A percentile compares a stretch with the other conserved stretches of the same genome.
Evolutionary conservation across 2,113 vertebrate genomes (phyloP).

Genomic region (Pandion haliaetus): DNA sequence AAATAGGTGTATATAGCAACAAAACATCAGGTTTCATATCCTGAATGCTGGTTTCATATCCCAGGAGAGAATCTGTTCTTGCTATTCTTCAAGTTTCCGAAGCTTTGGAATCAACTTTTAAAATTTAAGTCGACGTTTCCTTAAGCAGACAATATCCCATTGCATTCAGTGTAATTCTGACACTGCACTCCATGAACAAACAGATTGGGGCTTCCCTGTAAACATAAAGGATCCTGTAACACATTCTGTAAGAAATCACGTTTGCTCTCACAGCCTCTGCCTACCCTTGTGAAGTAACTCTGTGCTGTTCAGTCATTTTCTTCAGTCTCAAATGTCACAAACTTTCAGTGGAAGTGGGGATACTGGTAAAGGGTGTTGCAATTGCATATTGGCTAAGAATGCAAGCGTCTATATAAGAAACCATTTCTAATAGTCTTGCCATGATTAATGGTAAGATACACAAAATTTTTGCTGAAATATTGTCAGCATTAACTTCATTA

Average conservation of each 20-base stretch:
- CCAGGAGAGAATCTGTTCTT: neutral
- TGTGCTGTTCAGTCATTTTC: neutral
- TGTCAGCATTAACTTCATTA: neutral
- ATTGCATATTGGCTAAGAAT: neutral
- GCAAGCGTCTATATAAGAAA: neutral
- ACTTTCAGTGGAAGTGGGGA: neutral
- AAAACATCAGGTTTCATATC: neutral
- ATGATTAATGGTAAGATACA: neutral
- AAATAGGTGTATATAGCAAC: neutral
- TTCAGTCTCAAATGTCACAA: neutral
- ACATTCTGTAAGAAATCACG: neutral
- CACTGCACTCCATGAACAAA: neutral
- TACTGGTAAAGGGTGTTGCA: neutral
- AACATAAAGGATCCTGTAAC: neutral
- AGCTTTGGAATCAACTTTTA: neutral
- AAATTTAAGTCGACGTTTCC: neutral
- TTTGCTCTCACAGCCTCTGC: neutral
- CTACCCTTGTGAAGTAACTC: neutral
- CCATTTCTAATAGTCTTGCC: neutral
- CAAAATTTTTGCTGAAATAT: neutral
- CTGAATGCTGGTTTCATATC: neutral
- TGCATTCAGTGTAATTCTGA: neutral
- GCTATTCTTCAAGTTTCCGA: neutral
- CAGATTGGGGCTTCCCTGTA: neutral
- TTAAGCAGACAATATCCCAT: neutral